Evolutionary conservation across 2,888 invertebrate species (phyloP), one percentile per base, ranked within the genome.

Genomic region (Bimastos eiseni): DNA sequence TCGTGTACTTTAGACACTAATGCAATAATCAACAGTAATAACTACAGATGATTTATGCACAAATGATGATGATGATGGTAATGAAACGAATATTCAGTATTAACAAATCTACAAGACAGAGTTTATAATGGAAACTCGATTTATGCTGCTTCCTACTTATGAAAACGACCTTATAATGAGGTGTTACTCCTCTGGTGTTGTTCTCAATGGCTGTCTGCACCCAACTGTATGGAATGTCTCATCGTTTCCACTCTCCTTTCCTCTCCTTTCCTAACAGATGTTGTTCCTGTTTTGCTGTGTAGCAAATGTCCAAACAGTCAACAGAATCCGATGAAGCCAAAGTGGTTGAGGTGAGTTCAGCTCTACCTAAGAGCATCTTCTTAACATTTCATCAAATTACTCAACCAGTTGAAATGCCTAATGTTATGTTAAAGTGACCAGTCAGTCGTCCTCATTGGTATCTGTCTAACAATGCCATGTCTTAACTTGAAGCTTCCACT

Each of bases 261-360:
- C 0, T 70, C n/a, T n/a, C 13, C 1, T 6, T 6, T 3, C 0
- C 30, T 70, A 13, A n/a, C n/a, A 70, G n/a, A 1, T 8, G 0
- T n/a, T 70, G 70, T 8, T 70, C 6, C n/a, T 30, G 6, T 70
- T 70, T 70, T 70, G 11, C 70, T 70, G 6, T n/a, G 8, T n/a
- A 70, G 70, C 70, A 70, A 70, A 70, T 70, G 70, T n/a, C 70
- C n/a, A 70, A 70, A 70, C 70, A 70, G n/a, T 8, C 70, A 8
- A 8, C 70, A 70, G 70, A 70, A 70, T 1, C n/a, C 11, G 70
- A 70, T n/a, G 70, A 70, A 70, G 70, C 70, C 30, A 70, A 70
- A 70, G 70, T n/a, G 19, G 6, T 49, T n/a, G 70, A 70, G 70
- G 70, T 70, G 30, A 70, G 70, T 70, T 70, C 6, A n/a, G 70